These are phyloP conservation scores for Botia kubotai DNA, from an alignment of 2,797 vertebrate genomes.

Conservation along the genomic window DNA sequence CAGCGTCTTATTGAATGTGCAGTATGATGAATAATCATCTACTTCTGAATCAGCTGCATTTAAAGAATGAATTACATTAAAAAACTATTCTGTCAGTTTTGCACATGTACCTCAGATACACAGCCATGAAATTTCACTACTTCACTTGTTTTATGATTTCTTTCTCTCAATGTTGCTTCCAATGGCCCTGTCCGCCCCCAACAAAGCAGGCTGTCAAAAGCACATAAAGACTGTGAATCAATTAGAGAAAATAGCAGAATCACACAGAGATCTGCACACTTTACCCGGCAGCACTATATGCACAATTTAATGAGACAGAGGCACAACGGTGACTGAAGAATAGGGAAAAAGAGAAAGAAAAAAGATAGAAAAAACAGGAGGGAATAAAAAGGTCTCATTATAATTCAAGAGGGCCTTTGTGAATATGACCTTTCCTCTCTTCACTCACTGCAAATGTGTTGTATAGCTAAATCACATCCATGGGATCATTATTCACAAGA, in stretches of 20 bases:
- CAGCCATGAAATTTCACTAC: neutral
- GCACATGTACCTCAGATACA: neutral
- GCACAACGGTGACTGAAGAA: neutral
- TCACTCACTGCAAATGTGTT: conserved; percentile 49
- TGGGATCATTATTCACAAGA: conserved; percentile 57
- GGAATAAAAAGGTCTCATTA: conserved; percentile 56
- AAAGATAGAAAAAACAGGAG: conserved; percentile 10
- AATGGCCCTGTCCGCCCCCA: neutral
- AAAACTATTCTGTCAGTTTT: neutral
- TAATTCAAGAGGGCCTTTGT: conserved; percentile 51
- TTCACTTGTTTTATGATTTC: neutral
- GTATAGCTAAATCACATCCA: conserved; percentile 57
- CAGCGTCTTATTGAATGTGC: neutral
- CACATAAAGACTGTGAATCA: conserved; percentile 40
- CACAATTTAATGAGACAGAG: conserved; percentile 46
- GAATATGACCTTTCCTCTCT: conserved; percentile 61
- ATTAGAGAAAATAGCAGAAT: conserved; percentile 41
- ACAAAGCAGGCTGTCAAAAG: conserved; percentile 31
- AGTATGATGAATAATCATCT: neutral
- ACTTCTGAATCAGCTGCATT: neutral
- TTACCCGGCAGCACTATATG: conserved; percentile 2
- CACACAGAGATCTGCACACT: neutral
- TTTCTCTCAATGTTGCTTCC: conserved; percentile 9
- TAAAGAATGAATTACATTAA: neutral
- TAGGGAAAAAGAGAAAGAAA: conserved; percentile 13